Base-by-base conservation (phyloP, 2,797 vertebrate species). In the Varecia variegata region DNA sequence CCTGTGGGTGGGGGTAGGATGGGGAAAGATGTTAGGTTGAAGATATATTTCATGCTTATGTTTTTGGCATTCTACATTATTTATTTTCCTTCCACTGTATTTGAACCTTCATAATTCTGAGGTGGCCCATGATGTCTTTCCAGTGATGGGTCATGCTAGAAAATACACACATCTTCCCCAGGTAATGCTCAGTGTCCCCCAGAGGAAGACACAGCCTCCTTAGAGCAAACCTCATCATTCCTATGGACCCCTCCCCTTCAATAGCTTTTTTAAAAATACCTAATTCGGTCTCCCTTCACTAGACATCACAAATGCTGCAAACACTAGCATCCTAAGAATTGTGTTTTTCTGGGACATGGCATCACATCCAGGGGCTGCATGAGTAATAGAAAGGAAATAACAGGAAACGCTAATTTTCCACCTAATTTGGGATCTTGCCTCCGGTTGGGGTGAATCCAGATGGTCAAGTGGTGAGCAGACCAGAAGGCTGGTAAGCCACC, bases 351-450 rank as follows among this genome's bases (percentile, higher is more conserved):
- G 74, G 52, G 77, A 89, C n/a, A 79, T n/a, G 62, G 60, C 93
- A 83, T 81, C 47, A 30, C 15, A 35, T 52, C 43, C 13, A 65
- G 65, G 70, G 25, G 86, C 25, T 25, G 2, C 38, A 38, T 38
- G 56, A 86, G 65, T 60, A 85, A 90, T 1, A 67, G 25, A 96
- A 93, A 93, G 40, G 68, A 88, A 93, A 47, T 58, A 79, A 84
- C 4, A 81, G 70, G 79, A 93, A 96, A 50, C 5, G 52, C 20
- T 32, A 77, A 80, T 83, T 93, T 94, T 88, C 77, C 11, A 50
- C 40, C 56, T 89, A 84, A 74, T 85, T 73, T 92, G 47, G 23
- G 68, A 80, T 76, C 56, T 83, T 94, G 94, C 73, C 27, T 93
- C 68, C 0, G 0, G 12, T 4, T 76, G 25, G 50, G 56, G 27